Conservation (phyloP, 2,888 invertebrate genomes). For the Lydus trimaculatus region DNA sequence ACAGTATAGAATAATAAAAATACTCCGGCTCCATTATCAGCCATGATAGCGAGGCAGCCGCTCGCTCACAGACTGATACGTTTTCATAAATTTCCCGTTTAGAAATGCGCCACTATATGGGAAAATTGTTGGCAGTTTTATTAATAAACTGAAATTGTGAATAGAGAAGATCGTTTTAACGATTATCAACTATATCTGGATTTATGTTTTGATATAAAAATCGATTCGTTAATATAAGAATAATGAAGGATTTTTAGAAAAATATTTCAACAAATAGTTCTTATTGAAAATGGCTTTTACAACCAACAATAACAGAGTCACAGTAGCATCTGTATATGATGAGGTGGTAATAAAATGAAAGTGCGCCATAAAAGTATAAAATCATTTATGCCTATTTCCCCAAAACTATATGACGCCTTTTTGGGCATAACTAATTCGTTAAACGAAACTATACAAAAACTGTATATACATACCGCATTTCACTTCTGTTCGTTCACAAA, state of each 20-base stretch:
- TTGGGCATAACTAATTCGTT: not conserved
- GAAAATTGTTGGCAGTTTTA: slow-evolving; percentile 44
- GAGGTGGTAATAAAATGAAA: slow-evolving; percentile 51
- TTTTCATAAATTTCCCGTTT: slow-evolving; percentile 57
- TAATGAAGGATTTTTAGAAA: not conserved
- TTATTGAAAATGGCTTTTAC: slow-evolving; percentile 33
- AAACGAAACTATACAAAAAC: slow-evolving; percentile 15
- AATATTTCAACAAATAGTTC: not conserved
- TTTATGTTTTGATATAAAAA: not conserved
- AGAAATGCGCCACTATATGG: slow-evolving; percentile 49
- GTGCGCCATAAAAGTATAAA: slow-evolving; percentile 53
- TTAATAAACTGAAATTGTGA: slow-evolving; percentile 48
- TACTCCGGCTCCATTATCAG: slow-evolving; percentile 61
- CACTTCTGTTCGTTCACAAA: slow-evolving; percentile 5
- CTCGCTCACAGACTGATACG: slow-evolving; percentile 56
- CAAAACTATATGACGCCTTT: not conserved
- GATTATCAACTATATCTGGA: not conserved
- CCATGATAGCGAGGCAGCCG: slow-evolving; percentile 60
- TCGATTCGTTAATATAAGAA: not conserved
- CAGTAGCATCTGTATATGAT: slow-evolving; percentile 51
- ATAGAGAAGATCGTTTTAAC: slow-evolving; percentile 6
- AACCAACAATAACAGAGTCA: too few relatives aligned
- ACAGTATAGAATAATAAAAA: slow-evolving; percentile 63
- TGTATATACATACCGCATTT: slow-evolving; percentile 39
- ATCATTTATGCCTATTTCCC: slow-evolving; percentile 47